These are phyloP conservation scores for Beroe ovata DNA, from an alignment of 37 sponge, comb jelly and placozoan genomes.

Conservation along the genomic window DNA sequence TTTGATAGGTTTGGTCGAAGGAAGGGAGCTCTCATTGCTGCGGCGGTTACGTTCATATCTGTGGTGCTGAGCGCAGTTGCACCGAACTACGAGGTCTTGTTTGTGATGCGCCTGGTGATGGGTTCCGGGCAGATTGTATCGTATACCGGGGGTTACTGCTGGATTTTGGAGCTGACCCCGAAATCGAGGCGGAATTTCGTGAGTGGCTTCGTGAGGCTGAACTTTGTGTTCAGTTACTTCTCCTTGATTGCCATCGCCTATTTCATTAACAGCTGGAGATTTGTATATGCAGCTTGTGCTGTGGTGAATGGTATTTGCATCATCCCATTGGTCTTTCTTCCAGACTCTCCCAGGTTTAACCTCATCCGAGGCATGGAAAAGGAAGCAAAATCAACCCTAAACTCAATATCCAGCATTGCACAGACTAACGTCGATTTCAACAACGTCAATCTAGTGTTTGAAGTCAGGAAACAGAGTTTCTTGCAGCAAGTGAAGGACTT, in stretches of 20 bases:
- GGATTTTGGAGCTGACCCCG: conserved; percentile 39
- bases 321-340: not conserved
- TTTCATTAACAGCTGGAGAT: conserved; percentile 1
- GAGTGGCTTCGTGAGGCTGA: not conserved
- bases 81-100: conserved; percentile 3
- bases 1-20: conserved; percentile 40
- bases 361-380: conserved; percentile 12
- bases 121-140: conserved; percentile 7
- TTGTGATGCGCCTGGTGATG: not conserved
- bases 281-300: not conserved
- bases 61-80: not conserved
- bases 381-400: not conserved
- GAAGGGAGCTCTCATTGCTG: conserved; percentile 8
- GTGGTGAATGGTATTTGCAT: not conserved
- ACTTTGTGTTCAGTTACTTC: not conserved
- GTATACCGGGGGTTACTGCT: conserved; percentile 38
- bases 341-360: conserved; percentile 24
- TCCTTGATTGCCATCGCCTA: not conserved
- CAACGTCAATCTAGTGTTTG: not conserved
- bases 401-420: not conserved
- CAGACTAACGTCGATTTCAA: not conserved
- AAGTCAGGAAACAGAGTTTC: not conserved
- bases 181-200: not conserved
- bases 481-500: conserved; percentile 42
- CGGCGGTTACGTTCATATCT: not conserved